Base-by-base conservation (phyloP, 2,113 vertebrate genomes). In the Callipepla squamata region DNA sequence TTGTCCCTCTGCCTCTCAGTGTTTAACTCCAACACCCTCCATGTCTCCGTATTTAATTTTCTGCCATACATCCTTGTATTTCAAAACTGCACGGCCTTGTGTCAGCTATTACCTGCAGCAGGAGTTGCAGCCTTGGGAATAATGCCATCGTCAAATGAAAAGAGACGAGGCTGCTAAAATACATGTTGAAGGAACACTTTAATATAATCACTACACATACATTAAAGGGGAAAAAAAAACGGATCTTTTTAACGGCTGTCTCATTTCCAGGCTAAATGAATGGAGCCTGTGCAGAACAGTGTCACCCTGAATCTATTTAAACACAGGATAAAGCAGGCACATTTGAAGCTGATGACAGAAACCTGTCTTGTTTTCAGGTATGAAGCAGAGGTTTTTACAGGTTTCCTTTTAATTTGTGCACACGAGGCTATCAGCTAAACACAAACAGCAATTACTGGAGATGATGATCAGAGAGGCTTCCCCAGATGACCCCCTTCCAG, bases 171-270 rank as follows among this genome's bases (percentile, higher is more conserved):
- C n/a, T 50, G 13, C 36, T 79, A 82, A 78, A 92, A 92, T 13
- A 76, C 0, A 10, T 15, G 53, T 25, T 66, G 53, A 85, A 72
- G n/a, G 6, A 12, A 69, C 14, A 70, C 9, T 55, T 45, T 70
- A 16, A 25, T 36, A 20, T 51, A 69, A 78, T 47, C 13, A 30
- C 30, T 82, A 51, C 7, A 21, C 23, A 48, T n/a, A 34, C 11
- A 30, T 2, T 53, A 63, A 1, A 80, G 42, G 30, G 17, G 3
- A 3, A 1, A 9, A 30, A 21, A 3, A 1, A 2, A 9, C 12
- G 6, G 8, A 76, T 7, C 9, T 16, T 51, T 6, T 58, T 48
- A 91, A 40, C 13, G 58, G 32, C 62, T 70, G 38, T 55, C 57
- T 11, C 66, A 32, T 25, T 82, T 76, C 1, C 2, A 80, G 7